Percentiles rank a stretch among this genome's conserved stretches.
These are phyloP conservation scores for Drosophila kokeensis DNA, from an alignment of 2,888 invertebrate species.

Conservation along the genomic window DNA sequence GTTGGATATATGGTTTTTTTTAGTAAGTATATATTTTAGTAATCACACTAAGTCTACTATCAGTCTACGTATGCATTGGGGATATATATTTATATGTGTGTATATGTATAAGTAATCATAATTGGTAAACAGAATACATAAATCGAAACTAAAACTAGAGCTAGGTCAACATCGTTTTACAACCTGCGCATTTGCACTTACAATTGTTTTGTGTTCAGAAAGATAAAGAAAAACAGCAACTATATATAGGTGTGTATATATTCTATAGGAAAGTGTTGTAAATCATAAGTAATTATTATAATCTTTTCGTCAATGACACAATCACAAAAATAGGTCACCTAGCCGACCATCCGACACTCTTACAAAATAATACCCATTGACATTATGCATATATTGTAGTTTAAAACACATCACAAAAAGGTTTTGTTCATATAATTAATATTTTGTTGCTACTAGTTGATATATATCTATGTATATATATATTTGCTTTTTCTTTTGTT, in stretches of 20 bases:
- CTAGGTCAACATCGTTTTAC: slow-evolving; percentile 60
- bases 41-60: slow-evolving; percentile 78
- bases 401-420: slow-evolving; percentile 68
- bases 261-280: slow-evolving; percentile 14
- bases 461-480: slow-evolving; percentile 7
- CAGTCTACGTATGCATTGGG: slow-evolving; percentile 82
- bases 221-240: slow-evolving; percentile 1
- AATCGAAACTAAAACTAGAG: slow-evolving; percentile 32
- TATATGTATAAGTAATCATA: slow-evolving; percentile 35
- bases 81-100: slow-evolving; percentile 19
- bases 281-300: slow-evolving; percentile 25
- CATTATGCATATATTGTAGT: slow-evolving; percentile 56
- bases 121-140: slow-evolving; percentile 23
- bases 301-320: slow-evolving; percentile 46
- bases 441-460: slow-evolving; percentile 38
- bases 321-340: slow-evolving; percentile 67
- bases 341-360: slow-evolving; percentile 50
- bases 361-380: slow-evolving; percentile 75
- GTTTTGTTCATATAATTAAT: slow-evolving; percentile 40
- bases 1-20: slow-evolving; percentile 53
- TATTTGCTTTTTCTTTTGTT: not conserved
- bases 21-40: slow-evolving; percentile 36
- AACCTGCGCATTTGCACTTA: slow-evolving; percentile 57
- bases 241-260: not conserved
- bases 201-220: slow-evolving; percentile 12